Percentiles rank a stretch among this genome's conserved stretches.
Evolutionary conservation across 2,888 invertebrate species (phyloP).

Genomic region (Mesorhabditis belari): DNA sequence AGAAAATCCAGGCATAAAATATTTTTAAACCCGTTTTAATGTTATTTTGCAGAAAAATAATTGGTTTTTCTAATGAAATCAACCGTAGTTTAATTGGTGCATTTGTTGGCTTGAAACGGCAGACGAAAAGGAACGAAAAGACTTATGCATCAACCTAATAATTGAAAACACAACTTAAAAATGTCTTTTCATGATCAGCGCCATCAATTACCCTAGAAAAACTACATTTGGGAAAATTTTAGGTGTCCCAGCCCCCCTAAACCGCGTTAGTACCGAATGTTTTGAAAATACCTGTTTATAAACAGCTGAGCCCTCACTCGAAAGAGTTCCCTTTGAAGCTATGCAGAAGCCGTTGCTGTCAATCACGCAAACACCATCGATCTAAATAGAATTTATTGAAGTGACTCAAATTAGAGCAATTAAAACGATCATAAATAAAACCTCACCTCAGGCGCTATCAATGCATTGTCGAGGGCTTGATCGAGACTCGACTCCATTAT

Average conservation of each 20-base stretch:
- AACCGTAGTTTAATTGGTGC: too few species aligned
- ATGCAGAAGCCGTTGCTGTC: background rate
- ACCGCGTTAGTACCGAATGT: background rate
- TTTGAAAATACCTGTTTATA: background rate
- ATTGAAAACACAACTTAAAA: too few species aligned
- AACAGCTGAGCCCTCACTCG: background rate
- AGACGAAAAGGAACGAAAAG: too few species aligned
- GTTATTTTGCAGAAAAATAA: too few species aligned
- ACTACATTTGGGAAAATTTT: background rate
- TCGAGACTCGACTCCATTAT: background rate
- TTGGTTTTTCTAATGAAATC: too few species aligned
- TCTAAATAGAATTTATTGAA: background rate
- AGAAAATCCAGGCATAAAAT: too few species aligned
- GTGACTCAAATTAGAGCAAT: background rate
- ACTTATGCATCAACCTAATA: too few species aligned
- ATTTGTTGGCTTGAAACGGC: too few species aligned
- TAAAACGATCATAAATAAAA: too few species aligned
- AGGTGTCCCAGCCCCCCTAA: background rate
- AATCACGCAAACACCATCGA: background rate
- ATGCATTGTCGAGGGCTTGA: background rate
- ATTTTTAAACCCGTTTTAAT: too few species aligned
- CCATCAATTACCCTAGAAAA: too few species aligned
- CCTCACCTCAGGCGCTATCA: background rate
- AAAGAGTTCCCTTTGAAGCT: background rate
- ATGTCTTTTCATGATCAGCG: too few species aligned